Conservation (phyloP, 2,113 vertebrate genomes). For the Leptobrachium leishanense region DNA sequence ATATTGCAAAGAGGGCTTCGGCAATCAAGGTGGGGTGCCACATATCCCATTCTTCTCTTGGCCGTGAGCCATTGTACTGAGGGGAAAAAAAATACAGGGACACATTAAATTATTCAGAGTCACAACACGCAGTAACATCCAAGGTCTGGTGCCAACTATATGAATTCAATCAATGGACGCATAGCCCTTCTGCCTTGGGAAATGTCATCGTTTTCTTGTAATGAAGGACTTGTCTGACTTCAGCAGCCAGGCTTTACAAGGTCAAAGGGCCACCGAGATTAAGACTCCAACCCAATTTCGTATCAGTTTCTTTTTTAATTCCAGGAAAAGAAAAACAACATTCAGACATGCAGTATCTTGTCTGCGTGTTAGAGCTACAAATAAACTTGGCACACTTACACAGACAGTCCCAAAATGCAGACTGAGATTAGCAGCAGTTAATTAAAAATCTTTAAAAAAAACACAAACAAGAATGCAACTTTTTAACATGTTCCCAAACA, state of each 20-base stretch:
- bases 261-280: slow-evolving; percentile 27
- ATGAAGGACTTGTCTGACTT: slow-evolving; percentile 22
- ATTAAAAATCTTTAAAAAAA: too few species aligned
- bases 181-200: slow-evolving; percentile 28
- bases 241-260: slow-evolving; percentile 8
- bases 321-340: neutral
- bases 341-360: slow-evolving; percentile 5
- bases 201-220: slow-evolving; percentile 41
- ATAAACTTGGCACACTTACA: neutral
- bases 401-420: too few species aligned
- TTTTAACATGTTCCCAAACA: too few species aligned
- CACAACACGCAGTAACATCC: slow-evolving; percentile 19
- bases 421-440: too few species aligned
- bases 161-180: slow-evolving; percentile 39
- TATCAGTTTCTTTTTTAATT: slow-evolving; percentile 3
- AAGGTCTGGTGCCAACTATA: slow-evolving; percentile 31
- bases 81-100: slow-evolving; percentile 48
- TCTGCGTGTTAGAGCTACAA: neutral
- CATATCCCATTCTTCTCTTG: slow-evolving; percentile 95
- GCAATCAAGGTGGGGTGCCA: slow-evolving; percentile 97
- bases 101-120: slow-evolving; percentile 31
- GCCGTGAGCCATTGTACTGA: slow-evolving; percentile 92
- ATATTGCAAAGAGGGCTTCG: slow-evolving; percentile 96
- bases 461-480: too few species aligned
- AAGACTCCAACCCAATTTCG: slow-evolving; percentile 1